These are phyloP conservation scores for Anser cygnoides DNA, from an alignment of 2,113 vertebrate genomes.

Conservation along the genomic window DNA sequence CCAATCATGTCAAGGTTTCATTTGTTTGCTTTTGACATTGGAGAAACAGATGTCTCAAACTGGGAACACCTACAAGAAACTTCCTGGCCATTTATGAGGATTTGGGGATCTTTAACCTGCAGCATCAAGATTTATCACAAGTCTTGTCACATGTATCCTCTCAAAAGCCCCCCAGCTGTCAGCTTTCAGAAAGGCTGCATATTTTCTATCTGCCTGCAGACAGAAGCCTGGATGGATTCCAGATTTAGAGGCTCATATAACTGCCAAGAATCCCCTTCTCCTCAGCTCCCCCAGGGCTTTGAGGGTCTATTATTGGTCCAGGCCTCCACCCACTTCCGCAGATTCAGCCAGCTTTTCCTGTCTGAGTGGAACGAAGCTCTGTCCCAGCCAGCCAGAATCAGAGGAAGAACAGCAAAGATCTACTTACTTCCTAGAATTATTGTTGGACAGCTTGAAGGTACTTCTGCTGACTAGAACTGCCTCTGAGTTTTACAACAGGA, in stretches of 20 bases:
- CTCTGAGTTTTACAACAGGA: slow-evolving; percentile 22
- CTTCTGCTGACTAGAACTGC: slow-evolving; percentile 1
- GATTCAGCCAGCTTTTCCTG: slow-evolving; percentile 59
- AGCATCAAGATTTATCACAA: not conserved
- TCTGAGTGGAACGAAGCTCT: not conserved
- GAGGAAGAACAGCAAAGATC: slow-evolving; percentile 57
- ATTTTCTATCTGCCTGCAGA: not conserved
- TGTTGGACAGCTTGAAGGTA: slow-evolving; percentile 15
- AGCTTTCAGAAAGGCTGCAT: not conserved
- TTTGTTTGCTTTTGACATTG: not conserved
- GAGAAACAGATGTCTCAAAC: not conserved
- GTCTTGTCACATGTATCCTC: not conserved
- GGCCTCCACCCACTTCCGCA: slow-evolving; percentile 58
- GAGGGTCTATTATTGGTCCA: slow-evolving; percentile 43
- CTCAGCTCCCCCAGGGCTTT: not conserved
- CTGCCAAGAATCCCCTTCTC: slow-evolving; percentile 44
- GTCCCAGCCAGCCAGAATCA: slow-evolving; percentile 43
- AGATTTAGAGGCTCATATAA: not conserved
- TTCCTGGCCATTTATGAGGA: not conserved
- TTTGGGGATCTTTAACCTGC: not conserved
- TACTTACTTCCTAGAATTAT: slow-evolving; percentile 67
- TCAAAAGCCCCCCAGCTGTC: not conserved
- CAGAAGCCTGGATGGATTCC: slow-evolving; percentile 22
- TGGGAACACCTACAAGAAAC: not conserved
- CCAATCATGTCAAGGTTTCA: not conserved